Evolutionary conservation across 1,140 invertebrate species (phyloP).

Genomic region (Acromyrmex heyeri): DNA sequence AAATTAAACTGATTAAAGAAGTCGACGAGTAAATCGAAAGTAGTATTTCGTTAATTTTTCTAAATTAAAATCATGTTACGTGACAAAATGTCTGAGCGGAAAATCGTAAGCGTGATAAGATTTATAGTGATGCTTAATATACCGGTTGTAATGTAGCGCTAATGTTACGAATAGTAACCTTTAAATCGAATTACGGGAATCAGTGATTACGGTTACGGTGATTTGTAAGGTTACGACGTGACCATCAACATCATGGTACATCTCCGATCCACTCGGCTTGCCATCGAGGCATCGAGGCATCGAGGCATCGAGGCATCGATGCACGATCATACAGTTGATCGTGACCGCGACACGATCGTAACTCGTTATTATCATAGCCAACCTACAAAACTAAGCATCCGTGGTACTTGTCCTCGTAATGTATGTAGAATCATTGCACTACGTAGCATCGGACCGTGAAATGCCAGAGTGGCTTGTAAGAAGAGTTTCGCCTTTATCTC

Average conservation of each 20-base stretch:
- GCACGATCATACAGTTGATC: conserved; percentile 53
- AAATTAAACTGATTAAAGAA: background rate
- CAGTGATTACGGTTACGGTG: conserved; percentile 30
- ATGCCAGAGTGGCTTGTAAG: background rate
- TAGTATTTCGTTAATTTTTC: background rate
- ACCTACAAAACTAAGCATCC: conserved; percentile 59
- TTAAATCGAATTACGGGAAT: conserved; percentile 64
- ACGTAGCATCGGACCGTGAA: conserved; percentile 63
- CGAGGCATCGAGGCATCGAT: conserved; percentile 43
- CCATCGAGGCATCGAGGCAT: conserved; percentile 52
- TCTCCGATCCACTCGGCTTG: conserved; percentile 48
- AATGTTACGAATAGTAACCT: conserved; percentile 19
- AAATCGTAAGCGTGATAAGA: background rate
- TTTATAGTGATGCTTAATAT: background rate
- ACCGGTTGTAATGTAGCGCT: background rate
- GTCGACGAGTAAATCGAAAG: background rate
- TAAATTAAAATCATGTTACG: background rate
- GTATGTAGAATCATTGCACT: conserved; percentile 34
- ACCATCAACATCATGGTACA: conserved; percentile 34
- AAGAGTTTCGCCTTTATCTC: conserved; percentile 1
- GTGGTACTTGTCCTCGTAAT: conserved; percentile 33
- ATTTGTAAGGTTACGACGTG: conserved; percentile 42
- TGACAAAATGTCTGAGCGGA: background rate
- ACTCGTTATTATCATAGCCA: conserved; percentile 67
- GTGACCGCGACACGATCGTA: conserved; percentile 61